A percentile compares a stretch with the other conserved stretches of the same genome.
Evolutionary conservation across 1,140 invertebrate genomes (phyloP).

Genomic region (Drosophila ananassae): DNA sequence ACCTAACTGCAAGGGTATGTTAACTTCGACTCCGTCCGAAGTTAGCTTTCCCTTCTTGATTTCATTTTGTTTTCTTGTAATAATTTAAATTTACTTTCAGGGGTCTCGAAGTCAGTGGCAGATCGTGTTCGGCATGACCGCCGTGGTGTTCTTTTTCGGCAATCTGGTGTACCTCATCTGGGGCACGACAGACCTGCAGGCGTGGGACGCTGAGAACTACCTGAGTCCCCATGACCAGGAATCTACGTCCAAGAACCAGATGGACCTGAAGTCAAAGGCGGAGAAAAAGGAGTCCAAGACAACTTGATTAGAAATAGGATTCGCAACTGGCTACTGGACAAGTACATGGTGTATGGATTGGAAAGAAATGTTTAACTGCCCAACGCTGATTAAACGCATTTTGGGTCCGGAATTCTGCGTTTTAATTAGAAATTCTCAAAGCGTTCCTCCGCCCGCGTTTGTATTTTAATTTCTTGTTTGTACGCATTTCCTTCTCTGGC

Average conservation of each 20-base stretch:
- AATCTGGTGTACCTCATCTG: conserved; percentile 89
- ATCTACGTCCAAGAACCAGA: neutral
- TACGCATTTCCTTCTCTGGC: conserved; percentile 39
- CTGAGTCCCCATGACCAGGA: conserved; percentile 43
- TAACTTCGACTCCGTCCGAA: too few relatives aligned
- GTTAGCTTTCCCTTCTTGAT: too few relatives aligned
- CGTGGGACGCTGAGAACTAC: conserved; percentile 87
- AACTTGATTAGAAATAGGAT: conserved; percentile 11
- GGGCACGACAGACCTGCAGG: conserved; percentile 86
- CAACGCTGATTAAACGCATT: conserved; percentile 67
- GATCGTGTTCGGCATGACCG: conserved; percentile 89
- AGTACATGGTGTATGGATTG: conserved; percentile 29
- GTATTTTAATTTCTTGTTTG: conserved; percentile 76
- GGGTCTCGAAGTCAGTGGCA: conserved; percentile 87
- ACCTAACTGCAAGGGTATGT: too few relatives aligned
- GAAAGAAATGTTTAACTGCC: conserved; percentile 22
- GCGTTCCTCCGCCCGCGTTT: conserved; percentile 47
- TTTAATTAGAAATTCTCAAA: conserved; percentile 79
- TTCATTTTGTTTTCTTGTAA: neutral
- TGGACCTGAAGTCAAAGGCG: conserved; percentile 1
- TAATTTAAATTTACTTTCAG: conserved; percentile 69
- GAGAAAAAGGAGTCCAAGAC: conserved; percentile 3
- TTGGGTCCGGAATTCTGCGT: conserved; percentile 43
- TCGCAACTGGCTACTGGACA: conserved; percentile 16
- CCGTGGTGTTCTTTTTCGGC: conserved; percentile 88